Evolutionary conservation across 1,140 invertebrate genomes (phyloP).

Genomic region (Pseudomyrmex sp.): DNA sequence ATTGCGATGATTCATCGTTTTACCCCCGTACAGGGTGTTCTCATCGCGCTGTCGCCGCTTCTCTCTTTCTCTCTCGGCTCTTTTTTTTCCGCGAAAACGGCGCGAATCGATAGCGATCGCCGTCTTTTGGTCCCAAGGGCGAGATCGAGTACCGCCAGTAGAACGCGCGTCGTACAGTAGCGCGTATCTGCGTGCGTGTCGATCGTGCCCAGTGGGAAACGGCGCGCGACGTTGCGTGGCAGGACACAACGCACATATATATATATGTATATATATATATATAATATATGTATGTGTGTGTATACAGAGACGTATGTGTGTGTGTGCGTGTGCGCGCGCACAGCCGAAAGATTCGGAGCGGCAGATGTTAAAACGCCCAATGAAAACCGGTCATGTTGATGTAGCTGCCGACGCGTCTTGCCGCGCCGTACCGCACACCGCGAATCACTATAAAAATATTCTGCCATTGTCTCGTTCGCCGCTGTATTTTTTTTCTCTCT

Average conservation of each 20-base stretch:
- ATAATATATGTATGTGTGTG: constrained; percentile 3
- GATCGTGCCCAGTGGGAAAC: constrained; percentile 31
- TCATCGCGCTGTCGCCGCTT: constrained; percentile 22
- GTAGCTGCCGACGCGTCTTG: constrained; percentile 82
- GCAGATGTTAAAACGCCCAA: constrained; percentile 84
- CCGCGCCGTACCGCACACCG: background rate
- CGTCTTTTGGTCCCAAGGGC: constrained; percentile 28
- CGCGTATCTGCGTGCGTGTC: constrained; percentile 16
- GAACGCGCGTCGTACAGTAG: background rate
- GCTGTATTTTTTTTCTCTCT: constrained; percentile 59
- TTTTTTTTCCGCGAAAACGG: constrained; percentile 43
- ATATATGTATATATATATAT: constrained; percentile 38
- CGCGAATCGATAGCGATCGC: constrained; percentile 43
- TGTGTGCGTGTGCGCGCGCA: constrained; percentile 45
- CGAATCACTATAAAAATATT: constrained; percentile 85
- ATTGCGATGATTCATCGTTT: constrained; percentile 54
- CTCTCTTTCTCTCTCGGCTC: background rate
- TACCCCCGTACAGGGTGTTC: constrained; percentile 37
- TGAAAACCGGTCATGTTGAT: constrained; percentile 85
- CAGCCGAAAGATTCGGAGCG: constrained; percentile 74
- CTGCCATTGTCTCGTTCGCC: constrained; percentile 79
- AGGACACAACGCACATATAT: constrained; percentile 56
- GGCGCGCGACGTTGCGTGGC: constrained; percentile 70
- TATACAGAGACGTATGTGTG: constrained; percentile 40
- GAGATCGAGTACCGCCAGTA: constrained; percentile 18